A percentile compares a stretch with the other conserved stretches of the same genome.
phyloP scores from a whole-genome alignment of 1,140 invertebrate species.

The Zaprionus nigranus region DNA sequence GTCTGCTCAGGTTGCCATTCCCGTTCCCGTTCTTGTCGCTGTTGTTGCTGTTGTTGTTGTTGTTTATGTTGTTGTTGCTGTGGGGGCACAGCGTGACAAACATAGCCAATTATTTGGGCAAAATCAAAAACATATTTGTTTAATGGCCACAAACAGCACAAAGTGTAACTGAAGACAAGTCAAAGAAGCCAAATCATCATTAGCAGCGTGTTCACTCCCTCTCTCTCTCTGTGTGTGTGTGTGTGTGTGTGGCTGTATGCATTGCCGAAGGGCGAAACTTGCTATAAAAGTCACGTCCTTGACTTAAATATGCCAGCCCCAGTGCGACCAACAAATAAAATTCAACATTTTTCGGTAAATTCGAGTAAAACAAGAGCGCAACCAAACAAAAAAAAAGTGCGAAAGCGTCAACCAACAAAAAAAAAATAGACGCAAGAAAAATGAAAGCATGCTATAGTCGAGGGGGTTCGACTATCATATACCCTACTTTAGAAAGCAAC shows the following conservation, averaged over 20 bases:
- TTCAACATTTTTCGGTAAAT: slow-evolving; percentile 42
- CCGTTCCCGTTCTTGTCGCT: no score
- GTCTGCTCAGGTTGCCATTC: slow-evolving; percentile 22
- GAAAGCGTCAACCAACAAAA: slow-evolving; percentile 15
- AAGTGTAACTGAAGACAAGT: neutral
- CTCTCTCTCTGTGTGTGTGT: no score
- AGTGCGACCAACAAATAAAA: slow-evolving; percentile 44
- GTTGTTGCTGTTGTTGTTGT: slow-evolving; percentile 2
- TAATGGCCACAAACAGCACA: slow-evolving; percentile 33
- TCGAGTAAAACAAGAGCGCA: slow-evolving; percentile 14
- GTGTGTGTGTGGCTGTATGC: no score
- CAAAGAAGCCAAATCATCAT: neutral
- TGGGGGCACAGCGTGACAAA: slow-evolving; percentile 33
- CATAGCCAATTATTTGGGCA: slow-evolving; percentile 30
- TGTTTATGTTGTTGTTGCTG: neutral
- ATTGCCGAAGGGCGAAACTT: slow-evolving; percentile 64
- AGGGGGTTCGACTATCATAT: no score
- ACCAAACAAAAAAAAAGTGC: slow-evolving; percentile 11
- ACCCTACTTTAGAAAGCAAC: no score
- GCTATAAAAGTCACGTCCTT: slow-evolving; percentile 77
- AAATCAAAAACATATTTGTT: slow-evolving; percentile 48
- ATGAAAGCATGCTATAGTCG: no score
- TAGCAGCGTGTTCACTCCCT: no score
- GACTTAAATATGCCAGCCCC: slow-evolving; percentile 64
- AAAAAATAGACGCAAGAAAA: neutral